Evolutionary conservation across 2,113 vertebrate species (phyloP).

Genomic region (Trichechus manatus): DNA sequence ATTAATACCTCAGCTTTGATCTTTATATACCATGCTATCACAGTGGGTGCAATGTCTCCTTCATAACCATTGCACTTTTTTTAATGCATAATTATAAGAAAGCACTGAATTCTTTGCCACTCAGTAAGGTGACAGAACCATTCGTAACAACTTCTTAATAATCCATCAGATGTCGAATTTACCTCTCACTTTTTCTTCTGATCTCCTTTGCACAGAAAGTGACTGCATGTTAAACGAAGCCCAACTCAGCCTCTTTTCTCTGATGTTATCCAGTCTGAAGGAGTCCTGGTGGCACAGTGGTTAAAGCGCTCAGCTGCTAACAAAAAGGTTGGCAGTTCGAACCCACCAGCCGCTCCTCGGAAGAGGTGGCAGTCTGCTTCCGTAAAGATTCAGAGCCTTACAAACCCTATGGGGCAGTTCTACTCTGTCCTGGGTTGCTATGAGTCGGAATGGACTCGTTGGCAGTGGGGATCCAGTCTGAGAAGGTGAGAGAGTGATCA

Average conservation of each 20-base stretch:
- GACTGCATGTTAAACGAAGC: not conserved
- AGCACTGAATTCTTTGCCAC: slow-evolving; percentile 51
- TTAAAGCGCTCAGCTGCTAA: too few species aligned
- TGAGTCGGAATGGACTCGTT: too few species aligned
- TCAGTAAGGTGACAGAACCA: slow-evolving; percentile 51
- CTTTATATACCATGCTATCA: not conserved
- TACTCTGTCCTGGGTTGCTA: too few species aligned
- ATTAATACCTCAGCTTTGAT: slow-evolving; percentile 55
- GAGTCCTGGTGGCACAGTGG: too few species aligned
- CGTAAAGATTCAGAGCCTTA: too few species aligned
- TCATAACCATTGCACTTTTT: slow-evolving; percentile 43
- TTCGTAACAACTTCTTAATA: slow-evolving; percentile 63
- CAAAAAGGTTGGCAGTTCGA: too few species aligned
- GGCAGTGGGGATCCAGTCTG: too few species aligned
- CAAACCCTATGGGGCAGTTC: too few species aligned
- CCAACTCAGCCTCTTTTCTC: slow-evolving; percentile 20
- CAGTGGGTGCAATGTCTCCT: not conserved
- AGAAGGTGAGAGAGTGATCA: not conserved
- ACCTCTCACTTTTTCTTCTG: slow-evolving; percentile 47
- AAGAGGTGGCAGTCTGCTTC: too few species aligned
- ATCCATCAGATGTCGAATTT: slow-evolving; percentile 59
- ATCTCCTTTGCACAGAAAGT: slow-evolving; percentile 41
- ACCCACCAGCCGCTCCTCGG: too few species aligned
- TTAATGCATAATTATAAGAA: slow-evolving; percentile 53
- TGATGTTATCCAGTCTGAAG: slow-evolving; percentile 8